Conservation (phyloP, 2,888 invertebrate genomes). For the Caenorhabditis doughertyi region DNA sequence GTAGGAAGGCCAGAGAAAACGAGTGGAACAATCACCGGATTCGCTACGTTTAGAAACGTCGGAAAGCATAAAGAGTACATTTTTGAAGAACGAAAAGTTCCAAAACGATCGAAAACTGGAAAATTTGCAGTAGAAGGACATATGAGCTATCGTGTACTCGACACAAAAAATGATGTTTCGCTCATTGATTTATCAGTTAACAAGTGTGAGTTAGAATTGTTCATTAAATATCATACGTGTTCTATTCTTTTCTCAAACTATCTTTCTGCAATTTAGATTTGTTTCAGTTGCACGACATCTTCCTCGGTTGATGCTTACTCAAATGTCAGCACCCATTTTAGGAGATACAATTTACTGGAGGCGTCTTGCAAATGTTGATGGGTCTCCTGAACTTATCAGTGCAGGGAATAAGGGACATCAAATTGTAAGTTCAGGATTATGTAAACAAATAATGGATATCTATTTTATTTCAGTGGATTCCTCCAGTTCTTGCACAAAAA, state of each 20-base stretch:
- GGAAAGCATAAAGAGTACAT: slow-evolving; percentile 72
- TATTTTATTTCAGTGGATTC: slow-evolving; percentile 54
- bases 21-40: slow-evolving; percentile 64
- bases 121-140: slow-evolving; percentile 72
- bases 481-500: slow-evolving; percentile 39
- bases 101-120: slow-evolving; percentile 67
- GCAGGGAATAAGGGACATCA: slow-evolving; percentile 48
- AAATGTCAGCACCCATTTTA: slow-evolving; percentile 67
- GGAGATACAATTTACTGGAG: slow-evolving; percentile 74
- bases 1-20: slow-evolving; percentile 57
- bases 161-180: slow-evolving; percentile 61
- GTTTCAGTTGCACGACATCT: slow-evolving; percentile 72
- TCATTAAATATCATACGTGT: neutral
- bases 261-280: too few species aligned
- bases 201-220: slow-evolving; percentile 61
- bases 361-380: slow-evolving; percentile 65
- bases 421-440: slow-evolving; percentile 31
- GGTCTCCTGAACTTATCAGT: slow-evolving; percentile 56
- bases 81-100: slow-evolving; percentile 67
- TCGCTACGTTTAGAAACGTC: slow-evolving; percentile 68
- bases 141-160: slow-evolving; percentile 68
- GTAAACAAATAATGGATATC: slow-evolving; percentile 1
- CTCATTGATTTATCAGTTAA: slow-evolving; percentile 67
- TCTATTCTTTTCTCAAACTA: neutral
- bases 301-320: slow-evolving; percentile 72